A percentile compares a stretch with the other conserved stretches of the same genome.
Evolutionary conservation across 2,888 invertebrate species (phyloP).

Genomic region (Thymelicus acteon): DNA sequence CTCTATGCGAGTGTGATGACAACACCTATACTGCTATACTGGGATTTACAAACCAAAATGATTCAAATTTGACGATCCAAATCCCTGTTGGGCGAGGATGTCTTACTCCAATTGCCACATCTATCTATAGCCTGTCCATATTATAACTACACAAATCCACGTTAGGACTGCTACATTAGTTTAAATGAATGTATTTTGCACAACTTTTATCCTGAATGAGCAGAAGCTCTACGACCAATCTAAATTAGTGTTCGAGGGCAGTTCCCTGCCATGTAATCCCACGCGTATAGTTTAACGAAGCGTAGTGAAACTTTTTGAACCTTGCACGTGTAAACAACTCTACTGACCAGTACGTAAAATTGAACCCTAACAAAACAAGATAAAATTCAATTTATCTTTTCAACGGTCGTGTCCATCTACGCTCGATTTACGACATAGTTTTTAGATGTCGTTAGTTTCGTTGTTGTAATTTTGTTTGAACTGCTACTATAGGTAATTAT

Average conservation of each 20-base stretch:
- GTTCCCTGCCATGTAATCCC: slow-evolving; percentile 62
- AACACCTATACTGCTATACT: no score
- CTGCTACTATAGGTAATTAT: no score
- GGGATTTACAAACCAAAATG: no score
- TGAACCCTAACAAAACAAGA: slow-evolving; percentile 46
- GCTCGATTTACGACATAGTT: slow-evolving; percentile 56
- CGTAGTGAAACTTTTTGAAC: slow-evolving; percentile 71
- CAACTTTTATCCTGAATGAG: slow-evolving; percentile 8
- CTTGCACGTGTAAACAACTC: slow-evolving; percentile 66
- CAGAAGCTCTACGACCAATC: slow-evolving; percentile 55
- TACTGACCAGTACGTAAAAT: slow-evolving; percentile 46
- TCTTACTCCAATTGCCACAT: no score
- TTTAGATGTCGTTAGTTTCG: slow-evolving; percentile 57
- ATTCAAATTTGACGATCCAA: no score
- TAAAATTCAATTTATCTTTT: slow-evolving; percentile 47
- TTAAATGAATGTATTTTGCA: slow-evolving; percentile 6
- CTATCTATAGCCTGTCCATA: no score
- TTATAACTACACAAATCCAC: background rate
- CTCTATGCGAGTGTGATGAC: no score
- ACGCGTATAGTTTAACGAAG: slow-evolving; percentile 73
- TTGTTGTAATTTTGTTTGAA: slow-evolving; percentile 9
- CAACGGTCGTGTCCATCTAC: slow-evolving; percentile 46
- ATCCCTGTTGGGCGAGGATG: no score
- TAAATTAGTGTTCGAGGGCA: slow-evolving; percentile 54
- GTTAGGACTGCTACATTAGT: background rate